Evolutionary conservation across 2,797 vertebrate species (phyloP), one percentile per base, ranked within the genome.

Genomic region (Brachyrhaphis roseni): DNA sequence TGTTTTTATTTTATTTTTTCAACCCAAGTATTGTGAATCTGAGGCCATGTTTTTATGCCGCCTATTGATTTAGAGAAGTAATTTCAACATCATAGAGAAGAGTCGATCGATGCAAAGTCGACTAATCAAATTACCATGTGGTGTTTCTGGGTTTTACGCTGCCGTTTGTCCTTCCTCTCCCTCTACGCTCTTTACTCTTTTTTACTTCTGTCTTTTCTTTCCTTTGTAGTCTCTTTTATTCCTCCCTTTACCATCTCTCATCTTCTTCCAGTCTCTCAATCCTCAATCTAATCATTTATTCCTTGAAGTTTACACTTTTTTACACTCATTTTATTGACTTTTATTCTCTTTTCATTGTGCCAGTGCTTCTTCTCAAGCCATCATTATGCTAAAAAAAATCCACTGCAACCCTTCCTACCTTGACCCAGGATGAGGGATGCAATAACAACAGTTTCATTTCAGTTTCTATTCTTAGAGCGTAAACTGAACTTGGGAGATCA

Each of bases 61-160:
- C 62, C 39, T 80, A 89, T 92, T 18, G 86, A 92, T 92, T 86
- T 53, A 28, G 15, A 84, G 82, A 90, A 85, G 86, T 90, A 83
- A 91, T 92, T 91, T 90, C 79, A 84, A 78, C 86, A 86, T 88
- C 82, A 78, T 76, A 78, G 28, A 47, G 79, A 76, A 89, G 78
- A 86, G 78, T 39, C 80, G 49, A 88, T 90, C 87, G 84, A 93
- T 92, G 45, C 10, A 68, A 79, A 84, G 83, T 86, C 46, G 1
- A 89, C 84, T 90, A 87, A 87, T 89, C 86, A 87, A 86, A 91
- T 89, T 76, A 84, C 78, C 64, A 84, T 34, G 79, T 74, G 66
- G 80, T 88, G 82, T 53, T 85, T 76, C 46, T 79, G 23, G 73
- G 66, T 85, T 86, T 76, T 84, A 68, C 12, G 0, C 20, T 20